phyloP scores from a whole-genome alignment of 2,797 vertebrate genomes.

The Bufotes viridis region DNA sequence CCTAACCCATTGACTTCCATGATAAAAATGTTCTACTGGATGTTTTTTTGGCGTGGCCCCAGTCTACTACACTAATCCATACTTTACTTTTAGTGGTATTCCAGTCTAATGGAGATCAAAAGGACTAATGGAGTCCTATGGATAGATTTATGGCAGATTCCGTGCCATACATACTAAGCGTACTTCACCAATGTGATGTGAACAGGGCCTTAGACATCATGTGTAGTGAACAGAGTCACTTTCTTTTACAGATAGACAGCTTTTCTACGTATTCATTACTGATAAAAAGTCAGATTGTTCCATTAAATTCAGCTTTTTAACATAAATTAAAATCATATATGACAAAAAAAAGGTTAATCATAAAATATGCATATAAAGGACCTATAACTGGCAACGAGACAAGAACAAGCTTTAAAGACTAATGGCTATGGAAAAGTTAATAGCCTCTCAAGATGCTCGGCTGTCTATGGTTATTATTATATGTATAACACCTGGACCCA shows the following conservation, averaged over 20 bases:
- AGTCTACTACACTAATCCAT: too few relatives aligned
- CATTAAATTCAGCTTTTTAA: not conserved
- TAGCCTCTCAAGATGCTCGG: slow-evolving; percentile 9
- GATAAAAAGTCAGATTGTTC: not conserved
- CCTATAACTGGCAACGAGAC: not conserved
- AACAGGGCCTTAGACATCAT: not conserved
- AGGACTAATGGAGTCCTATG: too few relatives aligned
- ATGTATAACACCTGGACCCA: slow-evolving; percentile 34
- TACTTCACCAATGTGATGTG: too few relatives aligned
- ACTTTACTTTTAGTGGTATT: too few relatives aligned
- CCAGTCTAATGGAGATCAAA: too few relatives aligned
- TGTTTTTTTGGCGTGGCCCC: too few relatives aligned
- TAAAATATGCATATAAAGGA: slow-evolving; percentile 10
- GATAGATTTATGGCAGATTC: too few relatives aligned
- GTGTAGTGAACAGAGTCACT: not conserved
- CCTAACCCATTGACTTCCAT: too few relatives aligned
- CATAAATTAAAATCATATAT: not conserved
- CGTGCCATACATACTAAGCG: too few relatives aligned
- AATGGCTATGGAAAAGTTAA: slow-evolving; percentile 33
- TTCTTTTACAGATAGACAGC: not conserved
- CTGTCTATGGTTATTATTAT: slow-evolving; percentile 32
- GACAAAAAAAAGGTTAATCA: slow-evolving; percentile 7
- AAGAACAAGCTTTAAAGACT: slow-evolving; percentile 19
- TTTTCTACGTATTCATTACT: not conserved
- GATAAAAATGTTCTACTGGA: too few relatives aligned